Evolutionary conservation across 2,888 invertebrate species (phyloP), one percentile per base, ranked within the genome.

Genomic region (Lathronympha strigana): DNA sequence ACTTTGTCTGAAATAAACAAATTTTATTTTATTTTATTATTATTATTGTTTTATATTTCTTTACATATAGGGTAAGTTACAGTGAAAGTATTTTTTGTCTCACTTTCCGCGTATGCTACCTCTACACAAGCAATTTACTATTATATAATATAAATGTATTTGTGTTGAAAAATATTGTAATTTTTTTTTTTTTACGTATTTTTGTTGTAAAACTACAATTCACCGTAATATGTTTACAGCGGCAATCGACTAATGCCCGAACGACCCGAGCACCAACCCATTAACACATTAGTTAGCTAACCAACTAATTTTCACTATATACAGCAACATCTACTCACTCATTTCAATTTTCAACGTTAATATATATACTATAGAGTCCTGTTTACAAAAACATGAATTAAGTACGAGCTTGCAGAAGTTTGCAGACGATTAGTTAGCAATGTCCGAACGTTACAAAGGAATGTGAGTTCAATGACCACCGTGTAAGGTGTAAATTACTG

Each of bases 401-500:
- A 73, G 81, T 78, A 77, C 68, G 64, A 73, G 61, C 72, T 74
- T 78, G 77, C 77, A n/a, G 31, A 57, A 45, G 28, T 43, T 43
- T 13, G 8, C 43, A 21, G 43, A 31, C 43, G 28, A 80, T 83
- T 81, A 83, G 74, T 69, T 58, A 50, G 63, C 21, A 25, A 51
- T 21, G 8, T 31, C 8, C 28, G 40, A 17, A 15, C 53, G 5
- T 21, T 57, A 31, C 75, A 77, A 72, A 71, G 78, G 74, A 83
- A 83, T 83, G 76, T 71, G 72, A 76, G 77, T 80, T 83, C 79
- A 84, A 79, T 82, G 73, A 64, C 66, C 61, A 73, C 63, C 50
- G 67, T 70, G 76, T 82, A 88, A 82, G 83, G 88, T 85, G 80
- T 79, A 82, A 82, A 85, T 84, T 85, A 71, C 74, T 71, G 57